These are phyloP conservation scores for Sylvilagus bachmani DNA, from an alignment of 2,113 vertebrate species.

Conservation along the genomic window DNA sequence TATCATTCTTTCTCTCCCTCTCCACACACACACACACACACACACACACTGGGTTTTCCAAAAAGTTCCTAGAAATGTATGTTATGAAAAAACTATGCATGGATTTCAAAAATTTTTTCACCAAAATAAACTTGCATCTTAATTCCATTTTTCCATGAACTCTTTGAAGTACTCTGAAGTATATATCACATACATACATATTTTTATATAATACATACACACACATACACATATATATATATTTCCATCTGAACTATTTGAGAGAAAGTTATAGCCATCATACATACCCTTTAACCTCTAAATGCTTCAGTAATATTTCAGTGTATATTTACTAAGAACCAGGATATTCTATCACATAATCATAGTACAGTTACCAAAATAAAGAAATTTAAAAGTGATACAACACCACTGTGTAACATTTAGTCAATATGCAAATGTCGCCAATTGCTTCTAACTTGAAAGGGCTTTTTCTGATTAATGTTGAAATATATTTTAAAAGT, in stretches of 20 bases:
- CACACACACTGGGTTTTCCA: too few relatives aligned
- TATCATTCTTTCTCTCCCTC: not conserved
- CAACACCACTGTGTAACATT: conserved; percentile 26
- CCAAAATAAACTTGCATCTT: too few relatives aligned
- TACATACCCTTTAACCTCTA: not conserved
- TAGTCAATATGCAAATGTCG: conserved; percentile 43
- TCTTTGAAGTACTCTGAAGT: too few relatives aligned
- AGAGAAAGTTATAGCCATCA: not conserved
- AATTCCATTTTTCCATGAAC: too few relatives aligned
- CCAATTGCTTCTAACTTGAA: not conserved
- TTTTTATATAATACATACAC: too few relatives aligned
- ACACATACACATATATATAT: too few relatives aligned
- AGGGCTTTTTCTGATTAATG: conserved; percentile 21
- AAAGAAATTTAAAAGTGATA: conserved; percentile 14
- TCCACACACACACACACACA: too few relatives aligned
- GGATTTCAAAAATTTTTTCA: too few relatives aligned
- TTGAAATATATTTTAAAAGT: not conserved
- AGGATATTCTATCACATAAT: conserved; percentile 7
- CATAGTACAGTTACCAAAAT: conserved; percentile 60
- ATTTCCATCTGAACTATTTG: not conserved
- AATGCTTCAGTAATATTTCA: conserved; percentile 37
- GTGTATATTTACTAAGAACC: conserved; percentile 1
- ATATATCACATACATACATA: not conserved
- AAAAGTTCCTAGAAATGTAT: too few relatives aligned
- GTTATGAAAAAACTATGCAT: too few relatives aligned